Percentiles rank a stretch among this genome's conserved stretches.
Conservation (phyloP, 2,888 invertebrate species). For the Nasonia oneida region DNA sequence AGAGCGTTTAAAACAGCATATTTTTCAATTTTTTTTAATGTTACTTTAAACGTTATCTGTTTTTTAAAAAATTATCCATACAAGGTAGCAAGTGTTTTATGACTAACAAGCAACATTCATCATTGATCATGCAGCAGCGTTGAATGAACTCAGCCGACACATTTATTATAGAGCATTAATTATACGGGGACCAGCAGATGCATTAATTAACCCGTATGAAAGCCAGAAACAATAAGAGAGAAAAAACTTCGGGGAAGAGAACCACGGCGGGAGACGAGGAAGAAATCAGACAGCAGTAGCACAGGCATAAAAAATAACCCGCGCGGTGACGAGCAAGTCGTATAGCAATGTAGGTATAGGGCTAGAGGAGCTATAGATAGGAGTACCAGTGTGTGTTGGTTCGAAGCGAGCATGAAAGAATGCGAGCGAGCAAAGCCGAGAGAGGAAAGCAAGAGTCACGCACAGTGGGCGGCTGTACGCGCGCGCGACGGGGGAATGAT, state of each 20-base stretch:
- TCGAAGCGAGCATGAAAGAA: slow-evolving; percentile 36
- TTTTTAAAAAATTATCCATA: too few species aligned
- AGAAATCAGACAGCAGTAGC: not conserved
- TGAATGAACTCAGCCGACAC: not conserved
- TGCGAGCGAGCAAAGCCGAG: slow-evolving; percentile 25
- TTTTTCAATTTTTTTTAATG: too few species aligned
- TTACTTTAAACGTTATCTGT: too few species aligned
- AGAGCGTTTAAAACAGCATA: too few species aligned
- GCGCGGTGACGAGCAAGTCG: not conserved
- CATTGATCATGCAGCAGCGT: not conserved
- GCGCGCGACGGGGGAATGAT: slow-evolving; percentile 11
- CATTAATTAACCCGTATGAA: slow-evolving; percentile 2
- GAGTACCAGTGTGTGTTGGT: not conserved
- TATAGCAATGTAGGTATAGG: not conserved
- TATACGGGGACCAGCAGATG: not conserved
- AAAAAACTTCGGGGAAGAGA: not conserved
- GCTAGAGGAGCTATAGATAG: not conserved
- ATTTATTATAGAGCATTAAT: not conserved
- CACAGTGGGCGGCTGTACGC: slow-evolving; percentile 20
- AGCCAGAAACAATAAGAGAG: not conserved
- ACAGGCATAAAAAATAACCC: slow-evolving; percentile 2
- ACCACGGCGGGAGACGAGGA: not conserved
- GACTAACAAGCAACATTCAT: too few species aligned
- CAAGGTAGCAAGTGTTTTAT: too few species aligned
- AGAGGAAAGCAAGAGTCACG: slow-evolving; percentile 37